Evolutionary conservation across 2,113 vertebrate species (phyloP), one percentile per base, ranked within the genome.

Genomic region (Colossoma macropomum): DNA sequence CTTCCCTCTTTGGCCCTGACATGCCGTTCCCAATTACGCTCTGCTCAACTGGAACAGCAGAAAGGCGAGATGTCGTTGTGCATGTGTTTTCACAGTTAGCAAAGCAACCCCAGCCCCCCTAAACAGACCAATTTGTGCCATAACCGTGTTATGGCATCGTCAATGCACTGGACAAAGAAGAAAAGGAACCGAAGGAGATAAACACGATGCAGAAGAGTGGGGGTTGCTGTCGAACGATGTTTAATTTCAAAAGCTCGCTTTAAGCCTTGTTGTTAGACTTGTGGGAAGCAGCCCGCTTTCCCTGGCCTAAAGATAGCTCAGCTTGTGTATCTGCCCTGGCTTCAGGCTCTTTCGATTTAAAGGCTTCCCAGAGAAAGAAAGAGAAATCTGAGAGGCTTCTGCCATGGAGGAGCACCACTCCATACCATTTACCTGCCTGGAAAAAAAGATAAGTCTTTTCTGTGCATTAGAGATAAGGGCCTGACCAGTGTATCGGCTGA

Each of bases 11-110:
- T 70, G 34, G 80, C 73, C 54, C 74, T 79, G 54, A 60, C 28
- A 75, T 30, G 60, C 41, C 74, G 66, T 74, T 66, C 59, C 79
- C 62, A 65, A 75, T 77, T 81, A 77, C 69, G 38, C 30, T 59
- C 32, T 68, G 56, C 23, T 85, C 63, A 59, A 16, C 32, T 60
- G 76, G 71, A 85, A 82, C 52, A 27, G 52, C 59, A 52, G 28
- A 38, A 66, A 28, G 32, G 70, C 21, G 41, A 16, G 45, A 4
- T 32, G 74, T 78, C 65, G 60, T 73, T 52, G 25, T 23, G 8
- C 38, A 52, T 75, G 54, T 52, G 28, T 75, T 45, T 54, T 38
- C n/a, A 10, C n/a, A 21, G 72, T 65, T 54, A 45, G 52, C 56
- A 19, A 70, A 76, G n/a, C 59, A 62, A 2, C n/a, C 25, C 59